Evolutionary conservation across 2,888 invertebrate genomes (phyloP), one percentile per base, ranked within the genome.

Genomic region (Sesamia inferens): DNA sequence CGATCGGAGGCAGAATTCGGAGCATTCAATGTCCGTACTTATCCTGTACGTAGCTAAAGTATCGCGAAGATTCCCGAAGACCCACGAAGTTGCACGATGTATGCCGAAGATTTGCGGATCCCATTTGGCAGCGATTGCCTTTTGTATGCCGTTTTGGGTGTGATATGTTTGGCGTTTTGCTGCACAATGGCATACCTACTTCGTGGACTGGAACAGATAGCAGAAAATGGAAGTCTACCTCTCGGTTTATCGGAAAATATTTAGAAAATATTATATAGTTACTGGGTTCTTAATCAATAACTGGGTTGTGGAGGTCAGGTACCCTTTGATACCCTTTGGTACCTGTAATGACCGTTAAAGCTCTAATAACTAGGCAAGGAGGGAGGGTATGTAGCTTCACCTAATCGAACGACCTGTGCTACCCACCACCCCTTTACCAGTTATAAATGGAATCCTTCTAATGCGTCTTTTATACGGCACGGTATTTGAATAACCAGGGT

Each of bases 1-100:
- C 77, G 81, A 79, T 78, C 78, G 75, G 72, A 65, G 70, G 55
- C 70, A 58, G 63, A 82, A 81, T 78, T 72, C 62, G 57, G 48
- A 65, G 75, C 65, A 86, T 78, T 84, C 79, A 82, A 84, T 85
- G 68, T 48, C 65, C 54, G 71, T 75, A 84, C 78, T 82, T 70
- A 80, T 68, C 69, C 77, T 65, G 51, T 51, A 65, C 51, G n/a
- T 75, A 75, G 71, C 65, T 76, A 76, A 84, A 62, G 71, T 76
- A 86, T 83, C 79, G 67, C 68, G 69, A 64, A 76, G 51, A 58
- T 68, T 58, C n/a, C 31, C 69, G 71, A 62, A 48, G 71, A 73
- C 76, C 54, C 64, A 70, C 78, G 75, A 75, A 68, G 22, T 68
- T 47, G 24, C n/a, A 48, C 42, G 69, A 71, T 10, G 71, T 70